Evolutionary conservation across 1,140 invertebrate genomes (phyloP), one percentile per base, ranked within the genome.

Genomic region (Drosophila fuyamai): DNA sequence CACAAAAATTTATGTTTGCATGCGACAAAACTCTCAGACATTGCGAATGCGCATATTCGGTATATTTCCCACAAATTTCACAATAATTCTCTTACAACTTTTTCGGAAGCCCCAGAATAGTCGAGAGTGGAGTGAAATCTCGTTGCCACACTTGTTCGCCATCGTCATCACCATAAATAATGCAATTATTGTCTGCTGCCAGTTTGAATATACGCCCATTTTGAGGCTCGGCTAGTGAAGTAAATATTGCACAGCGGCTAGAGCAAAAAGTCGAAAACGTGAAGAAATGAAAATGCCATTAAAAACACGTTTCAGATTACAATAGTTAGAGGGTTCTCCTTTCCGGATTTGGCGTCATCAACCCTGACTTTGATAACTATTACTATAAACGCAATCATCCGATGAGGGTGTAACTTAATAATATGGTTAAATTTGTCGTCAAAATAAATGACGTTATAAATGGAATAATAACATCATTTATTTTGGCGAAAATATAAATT

Each of bases 1-100:
- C 65, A 89, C 84, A 84, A 81, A 89, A 89, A 89, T 89, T 81
- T 89, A 89, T 89, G 84, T 89, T 89, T 89, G 84, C 84, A 89
- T 89, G 77, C 83, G 65, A 73, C 51, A 59, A 83, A 73, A 61
- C 71, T 74, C 63, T 59, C 60, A 60, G 61, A 61, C 47, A 59
- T 48, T 79, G 48, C 38, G 46, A 73, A 81, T 81, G 62, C 35
- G 58, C 79, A 79, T 75, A 71, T 81, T 71, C 62, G 76, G 72
- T 82, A 79, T 88, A 80, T 83, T 74, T 65, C 71, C 44, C 76
- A 47, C 72, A 89, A 88, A 88, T 89, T 89, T 78, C 68, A 61
- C 70, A 84, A 81, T 89, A 81, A 89, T 89, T 77, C 65, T 53
- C 76, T 89, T 80, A 83, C 84, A 88, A 88, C 83, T 88, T 90